Conservation (phyloP, 2,113 vertebrate species). For the Ophiodon elongatus region DNA sequence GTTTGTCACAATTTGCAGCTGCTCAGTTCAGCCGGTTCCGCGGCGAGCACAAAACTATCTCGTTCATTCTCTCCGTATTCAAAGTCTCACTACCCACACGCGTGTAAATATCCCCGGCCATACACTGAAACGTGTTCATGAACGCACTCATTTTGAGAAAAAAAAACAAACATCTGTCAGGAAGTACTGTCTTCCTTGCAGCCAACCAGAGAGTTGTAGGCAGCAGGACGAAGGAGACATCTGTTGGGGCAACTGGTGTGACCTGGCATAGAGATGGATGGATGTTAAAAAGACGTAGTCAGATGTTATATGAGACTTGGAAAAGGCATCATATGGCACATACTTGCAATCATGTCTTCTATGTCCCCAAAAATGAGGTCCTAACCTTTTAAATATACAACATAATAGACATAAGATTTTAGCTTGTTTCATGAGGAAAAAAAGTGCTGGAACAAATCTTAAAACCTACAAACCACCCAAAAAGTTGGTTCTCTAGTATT, state of each 20-base stretch:
- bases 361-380: background rate
- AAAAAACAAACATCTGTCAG: conserved; percentile 45
- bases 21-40: conserved; percentile 34
- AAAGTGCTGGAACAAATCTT: conserved; percentile 10
- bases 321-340: background rate
- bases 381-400: background rate
- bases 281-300: conserved; percentile 6
- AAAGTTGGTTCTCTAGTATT: background rate
- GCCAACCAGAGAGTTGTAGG: conserved; percentile 17
- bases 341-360: background rate
- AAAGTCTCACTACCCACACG: background rate
- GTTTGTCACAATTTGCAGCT: conserved; percentile 41
- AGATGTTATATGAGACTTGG: background rate
- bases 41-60: background rate
- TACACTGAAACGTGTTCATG: background rate
- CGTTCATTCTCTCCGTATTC: background rate
- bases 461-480: background rate
- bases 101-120: background rate
- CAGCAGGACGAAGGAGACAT: conserved; percentile 32
- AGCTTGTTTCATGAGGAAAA: background rate
- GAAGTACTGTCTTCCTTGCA: conserved; percentile 32
- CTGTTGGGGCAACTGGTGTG: conserved; percentile 26
- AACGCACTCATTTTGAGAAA: conserved; percentile 15
- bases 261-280: background rate
- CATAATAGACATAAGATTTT: background rate